Evolutionary conservation across 1,140 invertebrate genomes (phyloP), one percentile per base, ranked within the genome.

Genomic region (Hycleus phaleratus): DNA sequence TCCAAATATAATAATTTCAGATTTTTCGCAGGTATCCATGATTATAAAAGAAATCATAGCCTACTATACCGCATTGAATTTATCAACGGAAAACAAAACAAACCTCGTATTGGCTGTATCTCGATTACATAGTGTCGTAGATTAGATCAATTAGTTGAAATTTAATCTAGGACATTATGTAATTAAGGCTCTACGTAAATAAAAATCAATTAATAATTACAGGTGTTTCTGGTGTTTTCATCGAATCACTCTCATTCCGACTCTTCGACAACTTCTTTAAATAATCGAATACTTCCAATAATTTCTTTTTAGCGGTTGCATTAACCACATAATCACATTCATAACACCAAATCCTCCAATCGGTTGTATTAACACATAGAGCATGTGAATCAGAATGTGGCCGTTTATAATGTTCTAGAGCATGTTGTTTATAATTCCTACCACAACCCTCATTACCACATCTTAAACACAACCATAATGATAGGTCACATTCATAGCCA

Each of bases 361-460:
- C 74, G 10, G 81, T 78, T 3, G 85, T 86, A 65, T 92, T 86
- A 38, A 88, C 76, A 11, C 83, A 84, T 44, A 94, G 66, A 5
- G 81, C 79, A 75, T 95, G 92, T 10, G 74, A 78, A 66, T 88
- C 87, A 6, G 87, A 91, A 61, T 81, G 83, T 3, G 88, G 85
- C 1, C 80, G 88, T 64, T 85, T 76, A 69, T 81, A 87, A 74
- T 95, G 92, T 46, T 84, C 77, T 8, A 89, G 64, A 1, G 89
- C 88, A 75, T 95, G 91, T 60, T 83, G 77, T 66, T 82, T 81
- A 7, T 82, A 77, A 7, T 79, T 76, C 52, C 83, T 78, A 38
- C 87, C 88, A 76, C 91, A 94, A 39, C 85, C 81, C 73, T 88
- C 84, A 54, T 85, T 72, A 9, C 88, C 90, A 77, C 86, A 88